Conservation (phyloP, 2,113 vertebrate genomes). For the Tachysurus fulvidraco region DNA sequence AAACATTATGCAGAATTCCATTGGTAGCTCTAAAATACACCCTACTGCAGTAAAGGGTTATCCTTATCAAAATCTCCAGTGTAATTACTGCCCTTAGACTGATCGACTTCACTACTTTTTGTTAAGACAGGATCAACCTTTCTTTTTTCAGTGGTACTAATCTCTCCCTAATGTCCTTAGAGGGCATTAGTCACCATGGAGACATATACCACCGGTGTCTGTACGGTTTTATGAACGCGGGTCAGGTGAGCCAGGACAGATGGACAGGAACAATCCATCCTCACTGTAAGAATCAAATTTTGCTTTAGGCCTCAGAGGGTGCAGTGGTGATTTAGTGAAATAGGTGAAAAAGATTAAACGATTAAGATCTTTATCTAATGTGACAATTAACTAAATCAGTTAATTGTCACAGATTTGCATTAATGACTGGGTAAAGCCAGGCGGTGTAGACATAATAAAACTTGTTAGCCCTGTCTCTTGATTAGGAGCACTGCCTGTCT, state of each 20-base stretch:
- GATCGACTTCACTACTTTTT: constrained; percentile 28
- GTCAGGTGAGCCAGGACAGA: constrained; percentile 41
- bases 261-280: constrained; percentile 21
- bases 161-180: constrained; percentile 36
- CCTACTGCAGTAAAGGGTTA: background rate
- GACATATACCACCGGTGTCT: constrained; percentile 47
- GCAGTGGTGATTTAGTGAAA: constrained; percentile 11
- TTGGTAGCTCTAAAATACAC: background rate
- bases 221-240: constrained; percentile 3
- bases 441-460: background rate
- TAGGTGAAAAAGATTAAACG: constrained; percentile 3
- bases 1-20: background rate
- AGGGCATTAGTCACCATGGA: constrained; percentile 49
- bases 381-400: constrained; percentile 32
- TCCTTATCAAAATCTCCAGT: constrained; percentile 15
- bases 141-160: constrained; percentile 46
- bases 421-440: constrained; percentile 9
- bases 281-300: constrained; percentile 22
- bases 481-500: background rate
- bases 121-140: constrained; percentile 50
- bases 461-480: constrained; percentile 1
- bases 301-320: constrained; percentile 9
- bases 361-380: constrained; percentile 28
- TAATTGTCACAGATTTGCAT: constrained; percentile 20
- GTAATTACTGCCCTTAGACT: constrained; percentile 38